Conservation (phyloP, 2,797 vertebrate genomes). For the Xiphophorus birchmanni region DNA sequence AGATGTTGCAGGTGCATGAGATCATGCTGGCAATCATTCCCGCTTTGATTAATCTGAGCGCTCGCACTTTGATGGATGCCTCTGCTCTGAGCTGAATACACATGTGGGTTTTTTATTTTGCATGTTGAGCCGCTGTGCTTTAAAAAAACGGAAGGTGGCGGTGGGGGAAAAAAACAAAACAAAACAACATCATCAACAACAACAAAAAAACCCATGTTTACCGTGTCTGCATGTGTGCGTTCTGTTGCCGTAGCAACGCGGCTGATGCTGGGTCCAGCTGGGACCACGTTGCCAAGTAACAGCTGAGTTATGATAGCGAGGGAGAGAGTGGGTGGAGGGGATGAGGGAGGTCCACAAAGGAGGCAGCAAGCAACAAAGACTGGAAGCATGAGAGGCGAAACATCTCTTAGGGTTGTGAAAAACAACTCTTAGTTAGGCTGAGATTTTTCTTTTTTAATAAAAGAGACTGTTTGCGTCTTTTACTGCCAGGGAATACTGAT, state of each 20-base stretch:
- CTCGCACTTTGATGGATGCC: constrained; percentile 33
- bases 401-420: constrained; percentile 39
- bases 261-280: constrained; percentile 79
- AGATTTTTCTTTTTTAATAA: constrained; percentile 34
- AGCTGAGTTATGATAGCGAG: constrained; percentile 79
- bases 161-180: not conserved
- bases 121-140: constrained; percentile 17
- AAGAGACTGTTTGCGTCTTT: constrained; percentile 54
- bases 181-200: too few species aligned
- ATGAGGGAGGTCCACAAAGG: constrained; percentile 66
- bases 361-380: constrained; percentile 60
- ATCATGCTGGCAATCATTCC: constrained; percentile 24
- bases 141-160: not conserved
- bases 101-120: constrained; percentile 40
- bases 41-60: constrained; percentile 18
- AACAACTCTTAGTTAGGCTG: constrained; percentile 54
- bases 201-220: constrained; percentile 63
- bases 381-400: constrained; percentile 45
- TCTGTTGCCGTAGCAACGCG: constrained; percentile 71
- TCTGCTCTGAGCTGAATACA: constrained; percentile 32
- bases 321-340: constrained; percentile 40
- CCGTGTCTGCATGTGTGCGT: constrained; percentile 60
- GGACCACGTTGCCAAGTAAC: constrained; percentile 84
- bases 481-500: constrained; percentile 59
- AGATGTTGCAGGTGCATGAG: constrained; percentile 52